phyloP scores from a whole-genome alignment of 2,113 vertebrate genomes.

The Galbula dea region DNA sequence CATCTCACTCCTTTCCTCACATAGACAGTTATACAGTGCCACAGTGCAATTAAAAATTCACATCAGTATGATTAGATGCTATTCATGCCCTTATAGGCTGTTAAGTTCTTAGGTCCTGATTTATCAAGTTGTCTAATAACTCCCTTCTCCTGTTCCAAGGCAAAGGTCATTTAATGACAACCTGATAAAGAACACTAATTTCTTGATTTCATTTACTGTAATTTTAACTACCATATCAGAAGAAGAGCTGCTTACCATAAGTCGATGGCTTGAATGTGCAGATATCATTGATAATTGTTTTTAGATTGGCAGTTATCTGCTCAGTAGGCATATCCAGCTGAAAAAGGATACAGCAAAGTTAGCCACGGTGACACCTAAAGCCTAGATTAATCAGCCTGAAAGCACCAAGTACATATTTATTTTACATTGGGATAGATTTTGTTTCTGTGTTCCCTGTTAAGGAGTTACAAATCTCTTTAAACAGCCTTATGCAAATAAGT shows the following conservation, averaged over 20 bases:
- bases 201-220: background rate
- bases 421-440: background rate
- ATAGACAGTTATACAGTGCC: no score
- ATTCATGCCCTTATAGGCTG: background rate
- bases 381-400: background rate
- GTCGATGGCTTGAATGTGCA: constrained; percentile 77
- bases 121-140: background rate
- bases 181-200: background rate
- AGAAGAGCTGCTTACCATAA: constrained; percentile 70
- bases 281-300: constrained; percentile 78
- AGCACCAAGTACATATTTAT: background rate
- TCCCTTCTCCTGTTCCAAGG: background rate
- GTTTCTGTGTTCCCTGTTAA: background rate
- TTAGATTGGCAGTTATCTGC: constrained; percentile 83
- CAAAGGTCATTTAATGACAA: background rate
- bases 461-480: background rate
- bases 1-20: no score
- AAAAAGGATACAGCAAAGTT: constrained; percentile 15
- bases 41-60: background rate
- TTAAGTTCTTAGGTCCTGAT: background rate
- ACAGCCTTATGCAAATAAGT: background rate
- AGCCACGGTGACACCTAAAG: background rate
- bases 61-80: background rate
- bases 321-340: constrained; percentile 89
- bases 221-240: background rate